Conservation (phyloP, 2,797 vertebrate species). For the Scleropages formosus region DNA sequence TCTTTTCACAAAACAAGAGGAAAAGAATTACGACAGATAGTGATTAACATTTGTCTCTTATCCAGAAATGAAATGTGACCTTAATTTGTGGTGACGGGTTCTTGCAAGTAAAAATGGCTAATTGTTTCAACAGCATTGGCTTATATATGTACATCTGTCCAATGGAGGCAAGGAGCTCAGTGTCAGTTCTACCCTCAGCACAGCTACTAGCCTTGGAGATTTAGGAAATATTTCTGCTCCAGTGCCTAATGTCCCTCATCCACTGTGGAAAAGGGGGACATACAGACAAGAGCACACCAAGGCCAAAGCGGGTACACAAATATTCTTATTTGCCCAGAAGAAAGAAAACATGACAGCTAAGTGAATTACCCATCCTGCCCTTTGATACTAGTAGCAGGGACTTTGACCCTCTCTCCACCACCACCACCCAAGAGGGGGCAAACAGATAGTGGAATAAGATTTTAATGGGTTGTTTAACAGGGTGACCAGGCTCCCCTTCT, state of each 20-base stretch:
- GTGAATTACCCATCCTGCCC: neutral
- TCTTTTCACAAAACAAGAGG: conserved; percentile 11
- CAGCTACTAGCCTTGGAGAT: neutral
- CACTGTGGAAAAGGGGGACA: neutral
- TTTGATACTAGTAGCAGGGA: neutral
- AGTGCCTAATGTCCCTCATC: neutral
- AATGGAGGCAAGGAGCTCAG: neutral
- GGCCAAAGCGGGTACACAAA: neutral
- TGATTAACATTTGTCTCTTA: neutral
- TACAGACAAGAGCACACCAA: neutral
- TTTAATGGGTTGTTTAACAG: conserved; percentile 3
- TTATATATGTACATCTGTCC: no score
- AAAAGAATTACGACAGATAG: conserved; percentile 1
- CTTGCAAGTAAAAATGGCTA: no score
- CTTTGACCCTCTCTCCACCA: no score
- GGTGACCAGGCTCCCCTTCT: neutral
- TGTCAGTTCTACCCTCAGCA: neutral
- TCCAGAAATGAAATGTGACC: neutral
- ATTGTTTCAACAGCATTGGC: no score
- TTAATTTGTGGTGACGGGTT: no score
- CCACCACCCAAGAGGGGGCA: no score
- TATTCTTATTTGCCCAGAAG: neutral
- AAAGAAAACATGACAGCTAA: neutral
- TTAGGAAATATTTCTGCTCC: neutral
- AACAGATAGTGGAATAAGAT: neutral